Evolutionary conservation across 1,140 invertebrate species (phyloP).

Genomic region (Campoletis sonorensis): DNA sequence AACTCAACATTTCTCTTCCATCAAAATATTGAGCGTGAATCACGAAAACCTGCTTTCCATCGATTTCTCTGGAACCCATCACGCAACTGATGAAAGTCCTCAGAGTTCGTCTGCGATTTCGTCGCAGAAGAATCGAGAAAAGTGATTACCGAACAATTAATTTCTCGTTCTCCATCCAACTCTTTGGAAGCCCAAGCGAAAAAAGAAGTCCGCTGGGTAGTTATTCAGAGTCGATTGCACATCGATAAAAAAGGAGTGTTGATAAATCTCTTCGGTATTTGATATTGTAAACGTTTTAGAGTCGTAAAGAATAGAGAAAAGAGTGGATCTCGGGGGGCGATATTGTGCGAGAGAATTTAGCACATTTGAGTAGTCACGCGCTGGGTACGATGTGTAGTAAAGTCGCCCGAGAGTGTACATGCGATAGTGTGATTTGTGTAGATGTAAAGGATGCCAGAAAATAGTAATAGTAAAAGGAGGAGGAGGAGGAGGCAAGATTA

Average conservation of each 20-base stretch:
- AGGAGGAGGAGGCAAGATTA: background rate
- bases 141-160: no score
- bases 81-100: no score
- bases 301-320: slow-evolving; percentile 56
- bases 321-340: slow-evolving; percentile 44
- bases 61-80: no score
- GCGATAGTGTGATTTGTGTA: slow-evolving; percentile 6
- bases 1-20: background rate
- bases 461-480: slow-evolving; percentile 10
- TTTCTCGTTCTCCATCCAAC: background rate
- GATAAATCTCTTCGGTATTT: slow-evolving; percentile 57
- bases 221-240: background rate
- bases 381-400: slow-evolving; percentile 45
- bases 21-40: no score
- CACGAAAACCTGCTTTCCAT: no score
- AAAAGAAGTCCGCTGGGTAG: background rate
- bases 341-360: slow-evolving; percentile 52
- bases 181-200: background rate
- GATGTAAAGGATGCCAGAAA: background rate
- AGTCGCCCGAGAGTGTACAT: background rate
- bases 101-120: no score
- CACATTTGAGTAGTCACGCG: slow-evolving; percentile 64
- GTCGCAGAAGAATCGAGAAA: no score
- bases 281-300: slow-evolving; percentile 65
- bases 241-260: slow-evolving; percentile 28